A percentile compares a stretch with the other conserved stretches of the same genome.
Conservation (phyloP, 2,888 invertebrate species). For the Polia nebulosa region DNA sequence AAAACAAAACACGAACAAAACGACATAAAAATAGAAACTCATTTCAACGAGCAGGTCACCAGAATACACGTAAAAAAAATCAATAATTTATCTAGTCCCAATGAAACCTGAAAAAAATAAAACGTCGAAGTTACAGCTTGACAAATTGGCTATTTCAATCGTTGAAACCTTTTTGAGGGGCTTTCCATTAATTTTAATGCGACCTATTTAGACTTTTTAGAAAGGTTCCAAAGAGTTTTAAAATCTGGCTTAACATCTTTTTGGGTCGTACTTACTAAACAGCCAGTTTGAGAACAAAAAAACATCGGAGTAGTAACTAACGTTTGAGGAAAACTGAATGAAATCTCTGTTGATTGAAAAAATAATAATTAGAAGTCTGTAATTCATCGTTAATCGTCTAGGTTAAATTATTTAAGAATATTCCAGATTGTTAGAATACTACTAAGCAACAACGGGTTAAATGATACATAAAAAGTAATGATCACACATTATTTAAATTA, state of each 20-base stretch:
- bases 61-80: neutral
- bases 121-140: constrained; percentile 19
- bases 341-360: constrained; percentile 22
- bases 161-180: constrained; percentile 33
- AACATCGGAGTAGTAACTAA: constrained; percentile 29
- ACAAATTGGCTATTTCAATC: constrained; percentile 51
- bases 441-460: too few relatives aligned
- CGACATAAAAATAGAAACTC: neutral
- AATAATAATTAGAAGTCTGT: neutral
- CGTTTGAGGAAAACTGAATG: constrained; percentile 6
- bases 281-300: constrained; percentile 1
- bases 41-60: constrained; percentile 6
- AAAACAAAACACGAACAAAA: neutral
- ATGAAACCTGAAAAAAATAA: neutral
- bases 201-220: constrained; percentile 44
- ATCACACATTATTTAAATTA: too few relatives aligned
- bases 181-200: constrained; percentile 59
- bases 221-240: constrained; percentile 6
- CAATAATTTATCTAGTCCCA: constrained; percentile 1
- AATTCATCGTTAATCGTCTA: neutral
- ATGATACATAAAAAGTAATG: too few relatives aligned
- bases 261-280: neutral
- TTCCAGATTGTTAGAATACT: too few relatives aligned
- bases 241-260: constrained; percentile 25
- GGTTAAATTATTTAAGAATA: too few relatives aligned